Base-by-base conservation (phyloP, 2,113 vertebrate species). In the Ptilonorhynchus violaceus region DNA sequence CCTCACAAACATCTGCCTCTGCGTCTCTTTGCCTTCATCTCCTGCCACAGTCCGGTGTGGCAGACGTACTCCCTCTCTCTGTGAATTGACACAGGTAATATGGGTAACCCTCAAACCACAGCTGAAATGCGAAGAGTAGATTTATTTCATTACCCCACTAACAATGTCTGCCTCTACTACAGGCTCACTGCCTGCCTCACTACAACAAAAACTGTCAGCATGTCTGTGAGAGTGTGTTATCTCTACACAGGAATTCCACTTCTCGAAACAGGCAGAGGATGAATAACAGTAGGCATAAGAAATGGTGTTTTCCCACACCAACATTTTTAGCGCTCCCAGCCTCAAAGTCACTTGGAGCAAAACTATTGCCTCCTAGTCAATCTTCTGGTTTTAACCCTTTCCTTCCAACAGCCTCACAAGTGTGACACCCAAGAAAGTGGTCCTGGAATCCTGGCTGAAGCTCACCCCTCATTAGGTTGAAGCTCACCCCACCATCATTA, bases 191-290 rank as follows among this genome's bases (percentile, higher is more conserved):
- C 60, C 44, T 50, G 35, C 53, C 37, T 31, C 53, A 15, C 46
- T 6, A 8, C 0, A 0, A 22, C 27, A 37, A 27, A 86, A 52
- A 21, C 16, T 30, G 25, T 15, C 46, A 15, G 9, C 21, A 7
- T 4, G 9, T 37, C 6, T 17, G 31, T 77, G 37, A 50, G 31
- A 33, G 41, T 9, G 62, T 8, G 63, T 16, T 3, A 46, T 8
- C 30, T 33, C 41, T 15, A 3, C 30, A 33, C 30, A 37, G 37
- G 63, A 68, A 77, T 44, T 14, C 31, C 50, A 44, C 70, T 78
- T 21, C 59, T 27, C 44, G 22, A 59, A 76, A 59, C 18, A 44
- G 72, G 22, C 33, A 60, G 9, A 33, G n/a, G 22, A 72, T 13
- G 25, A 52, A 23, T 50, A 56, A 35, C 37, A 27, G 46, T 8